A percentile compares a stretch with the other conserved stretches of the same genome.
These are phyloP conservation scores for Argopecten irradians DNA, from an alignment of 1,140 invertebrate species.

Conservation along the genomic window DNA sequence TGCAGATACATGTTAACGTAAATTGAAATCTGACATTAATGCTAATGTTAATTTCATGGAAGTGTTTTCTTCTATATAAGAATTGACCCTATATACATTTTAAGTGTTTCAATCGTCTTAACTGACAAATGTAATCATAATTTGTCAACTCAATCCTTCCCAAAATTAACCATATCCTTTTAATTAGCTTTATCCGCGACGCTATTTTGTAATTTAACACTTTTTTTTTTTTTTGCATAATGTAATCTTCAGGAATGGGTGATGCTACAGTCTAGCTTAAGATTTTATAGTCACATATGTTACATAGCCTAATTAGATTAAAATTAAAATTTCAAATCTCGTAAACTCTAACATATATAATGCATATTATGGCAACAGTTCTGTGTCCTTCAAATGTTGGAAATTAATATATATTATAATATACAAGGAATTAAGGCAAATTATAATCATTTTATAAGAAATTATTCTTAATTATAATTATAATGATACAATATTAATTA, in stretches of 20 bases:
- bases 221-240: neutral
- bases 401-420: neutral
- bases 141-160: neutral
- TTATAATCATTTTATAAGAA: neutral
- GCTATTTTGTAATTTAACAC: neutral
- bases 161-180: neutral
- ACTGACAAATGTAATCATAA: neutral
- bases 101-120: neutral
- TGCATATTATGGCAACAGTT: neutral
- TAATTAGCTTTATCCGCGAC: conserved; percentile 6
- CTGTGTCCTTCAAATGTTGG: neutral
- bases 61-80: neutral
- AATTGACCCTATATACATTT: neutral
- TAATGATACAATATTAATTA: neutral
- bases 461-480: neutral
- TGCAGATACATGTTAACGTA: neutral
- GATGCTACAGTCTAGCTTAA: neutral
- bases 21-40: neutral
- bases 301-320: neutral
- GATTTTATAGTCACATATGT: neutral
- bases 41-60: neutral
- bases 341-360: neutral
- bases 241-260: neutral
- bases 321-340: neutral
- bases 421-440: neutral